Percentiles rank a stretch among this genome's conserved stretches.
Conservation (phyloP, 2,888 invertebrate species). For the Leucophora obtusa region DNA sequence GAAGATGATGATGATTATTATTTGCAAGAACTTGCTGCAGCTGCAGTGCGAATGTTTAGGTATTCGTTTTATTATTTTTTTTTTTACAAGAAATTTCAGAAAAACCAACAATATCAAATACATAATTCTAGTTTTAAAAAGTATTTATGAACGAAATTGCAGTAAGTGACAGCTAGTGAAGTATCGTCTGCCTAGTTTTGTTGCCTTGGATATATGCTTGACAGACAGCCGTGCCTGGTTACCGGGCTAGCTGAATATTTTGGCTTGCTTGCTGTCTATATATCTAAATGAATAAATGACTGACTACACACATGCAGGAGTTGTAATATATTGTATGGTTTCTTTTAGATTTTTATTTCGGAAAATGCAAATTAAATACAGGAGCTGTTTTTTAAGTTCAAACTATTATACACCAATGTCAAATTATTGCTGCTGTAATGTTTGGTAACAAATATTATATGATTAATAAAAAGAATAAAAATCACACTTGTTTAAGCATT, state of each 20-base stretch:
- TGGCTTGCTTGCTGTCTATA: neutral
- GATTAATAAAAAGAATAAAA: no score
- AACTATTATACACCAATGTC: no score
- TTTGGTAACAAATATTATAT: no score
- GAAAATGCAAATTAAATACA: neutral
- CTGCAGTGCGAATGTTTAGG: conserved; percentile 33
- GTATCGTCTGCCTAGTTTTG: conserved; percentile 47
- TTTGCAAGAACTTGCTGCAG: conserved; percentile 51
- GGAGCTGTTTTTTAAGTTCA: no score
- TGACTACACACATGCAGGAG: conserved; percentile 13
- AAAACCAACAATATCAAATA: conserved; percentile 38
- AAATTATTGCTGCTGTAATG: no score
- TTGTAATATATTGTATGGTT: neutral
- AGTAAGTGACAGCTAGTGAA: conserved; percentile 59
- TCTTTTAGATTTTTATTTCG: neutral
- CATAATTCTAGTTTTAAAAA: conserved; percentile 39
- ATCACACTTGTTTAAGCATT: no score
- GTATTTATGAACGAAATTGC: conserved; percentile 60
- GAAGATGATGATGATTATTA: conserved; percentile 40
- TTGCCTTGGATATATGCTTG: conserved; percentile 31
- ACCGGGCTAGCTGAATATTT: neutral
- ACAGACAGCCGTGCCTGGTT: conserved; percentile 31
- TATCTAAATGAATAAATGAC: neutral
- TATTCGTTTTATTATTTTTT: conserved; percentile 12
- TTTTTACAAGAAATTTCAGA: conserved; percentile 9